A percentile compares a stretch with the other conserved stretches of the same genome.
Conservation (phyloP, 2,888 invertebrate species). For the Drosophila hamatofila region DNA sequence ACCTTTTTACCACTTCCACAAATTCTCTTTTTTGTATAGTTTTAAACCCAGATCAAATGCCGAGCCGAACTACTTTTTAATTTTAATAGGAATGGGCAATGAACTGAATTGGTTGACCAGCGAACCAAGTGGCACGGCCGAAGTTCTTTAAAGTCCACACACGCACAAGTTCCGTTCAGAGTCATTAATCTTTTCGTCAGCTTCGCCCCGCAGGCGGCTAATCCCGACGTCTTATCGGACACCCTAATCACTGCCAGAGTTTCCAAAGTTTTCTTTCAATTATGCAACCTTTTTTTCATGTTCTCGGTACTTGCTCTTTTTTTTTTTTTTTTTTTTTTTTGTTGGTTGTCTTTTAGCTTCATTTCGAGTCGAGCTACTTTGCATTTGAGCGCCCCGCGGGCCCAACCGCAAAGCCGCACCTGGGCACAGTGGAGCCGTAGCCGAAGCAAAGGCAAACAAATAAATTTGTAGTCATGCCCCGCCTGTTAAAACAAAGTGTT, state of each 20-base stretch:
- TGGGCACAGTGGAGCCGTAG: conserved; percentile 37
- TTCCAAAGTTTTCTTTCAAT: conserved; percentile 61
- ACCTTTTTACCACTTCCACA: not conserved
- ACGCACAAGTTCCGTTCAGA: conserved; percentile 18
- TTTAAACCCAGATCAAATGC: conserved; percentile 22
- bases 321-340: not conserved
- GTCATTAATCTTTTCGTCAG: conserved; percentile 60
- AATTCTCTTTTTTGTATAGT: not conserved
- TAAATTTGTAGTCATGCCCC: conserved; percentile 69
- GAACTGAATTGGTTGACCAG: conserved; percentile 15
- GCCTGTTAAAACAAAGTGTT: conserved; percentile 70
- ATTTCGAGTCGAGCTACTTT: conserved; percentile 47
- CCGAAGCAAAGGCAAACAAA: conserved; percentile 46
- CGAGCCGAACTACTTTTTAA: conserved; percentile 20
- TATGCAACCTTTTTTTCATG: conserved; percentile 52
- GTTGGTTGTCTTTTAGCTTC: not conserved
- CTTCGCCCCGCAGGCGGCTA: conserved; percentile 12
- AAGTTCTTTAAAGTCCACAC: conserved; percentile 26
- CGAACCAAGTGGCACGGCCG: not conserved
- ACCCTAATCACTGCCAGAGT: conserved; percentile 54
- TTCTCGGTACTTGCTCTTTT: too few species aligned
- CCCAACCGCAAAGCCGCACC: conserved; percentile 60
- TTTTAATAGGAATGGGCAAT: conserved; percentile 30
- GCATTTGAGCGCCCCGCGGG: conserved; percentile 65
- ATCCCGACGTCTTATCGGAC: conserved; percentile 27